phyloP scores from a whole-genome alignment of 1,140 invertebrate genomes.

The Paralvinella palmiformis region DNA sequence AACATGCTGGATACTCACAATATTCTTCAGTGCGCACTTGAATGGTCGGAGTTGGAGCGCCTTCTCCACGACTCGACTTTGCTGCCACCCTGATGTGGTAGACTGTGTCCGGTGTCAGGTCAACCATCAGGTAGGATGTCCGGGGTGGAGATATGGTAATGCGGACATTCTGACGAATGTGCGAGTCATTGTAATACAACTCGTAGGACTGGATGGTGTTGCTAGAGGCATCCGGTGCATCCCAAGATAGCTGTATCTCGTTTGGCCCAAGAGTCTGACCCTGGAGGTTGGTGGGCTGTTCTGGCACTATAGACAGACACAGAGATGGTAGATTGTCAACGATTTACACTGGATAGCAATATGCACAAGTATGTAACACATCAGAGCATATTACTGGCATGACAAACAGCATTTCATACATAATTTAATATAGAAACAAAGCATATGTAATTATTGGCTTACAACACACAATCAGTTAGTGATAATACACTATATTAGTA shows the following conservation, averaged over 20 bases:
- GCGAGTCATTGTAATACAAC: conserved; percentile 93
- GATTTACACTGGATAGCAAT: no score
- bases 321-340: no score
- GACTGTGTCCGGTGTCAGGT: conserved; percentile 87
- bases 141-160: conserved; percentile 62
- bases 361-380: no score
- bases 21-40: conserved; percentile 58
- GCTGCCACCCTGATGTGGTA: conserved; percentile 96
- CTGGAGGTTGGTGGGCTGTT: conserved; percentile 80
- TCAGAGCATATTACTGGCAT: no score
- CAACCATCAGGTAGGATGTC: conserved; percentile 77
- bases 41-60: conserved; percentile 87
- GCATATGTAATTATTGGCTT: no score
- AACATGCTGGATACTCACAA: conserved; percentile 6
- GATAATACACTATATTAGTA: no score
- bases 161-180: conserved; percentile 64
- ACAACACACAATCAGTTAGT: no score
- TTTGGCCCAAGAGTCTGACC: conserved; percentile 57
- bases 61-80: conserved; percentile 82
- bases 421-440: no score
- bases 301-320: conserved; percentile 68
- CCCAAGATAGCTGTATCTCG: conserved; percentile 80
- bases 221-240: conserved; percentile 77
- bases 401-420: no score
- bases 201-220: conserved; percentile 92